Evolutionary conservation across 2,797 vertebrate genomes (phyloP), one percentile per base, ranked within the genome.

Genomic region (Neopelma chrysocephalum): DNA sequence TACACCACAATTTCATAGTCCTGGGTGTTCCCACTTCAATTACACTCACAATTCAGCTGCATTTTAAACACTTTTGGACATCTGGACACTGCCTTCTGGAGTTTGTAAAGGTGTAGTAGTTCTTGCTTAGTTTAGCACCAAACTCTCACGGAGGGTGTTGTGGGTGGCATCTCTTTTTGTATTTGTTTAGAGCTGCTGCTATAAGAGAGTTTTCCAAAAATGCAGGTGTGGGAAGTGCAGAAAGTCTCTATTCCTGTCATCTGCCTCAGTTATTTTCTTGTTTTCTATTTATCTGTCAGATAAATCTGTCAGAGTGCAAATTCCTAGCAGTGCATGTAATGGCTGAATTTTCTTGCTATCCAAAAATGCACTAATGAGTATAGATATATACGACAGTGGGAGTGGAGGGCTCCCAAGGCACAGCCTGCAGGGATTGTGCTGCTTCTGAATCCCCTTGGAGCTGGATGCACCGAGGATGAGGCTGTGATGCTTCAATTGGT

Each of bases 11-110:
- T 42, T 66, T 36, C 47, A 23, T 2, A 31, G 9, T 32, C 65
- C 21, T 57, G 72, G 10, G 21, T 77, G 51, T 77, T 88, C 27
- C 66, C 34, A 16, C 56, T 36, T 43, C 14, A 79, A 54, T 42
- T 4, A 2, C 3, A 1, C 26, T 47, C 14, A 10, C 1, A 4
- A 8, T 20, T 36, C 32, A 16, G 10, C 26, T 47, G 42, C 21
- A 3, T 23, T 2, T 61, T 10, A 45, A 72, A 12, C 15, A 22
- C 14, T 27, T 4, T 19, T 6, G 21, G 4, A 8, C 29, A 8
- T 4, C 1, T 9, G 25, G 47, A 27, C 16, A 1, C 31, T 42
- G 43, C 38, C 42, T 21, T 3, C 21, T 5, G 82, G 23, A 11
- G 31, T 17, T 34, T 26, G 11, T 21, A 27, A 64, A 66, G 61